These are phyloP conservation scores for Scolanthus callimorphus DNA, from an alignment of 92 coral and sea anemone genomes.

Conservation along the genomic window DNA sequence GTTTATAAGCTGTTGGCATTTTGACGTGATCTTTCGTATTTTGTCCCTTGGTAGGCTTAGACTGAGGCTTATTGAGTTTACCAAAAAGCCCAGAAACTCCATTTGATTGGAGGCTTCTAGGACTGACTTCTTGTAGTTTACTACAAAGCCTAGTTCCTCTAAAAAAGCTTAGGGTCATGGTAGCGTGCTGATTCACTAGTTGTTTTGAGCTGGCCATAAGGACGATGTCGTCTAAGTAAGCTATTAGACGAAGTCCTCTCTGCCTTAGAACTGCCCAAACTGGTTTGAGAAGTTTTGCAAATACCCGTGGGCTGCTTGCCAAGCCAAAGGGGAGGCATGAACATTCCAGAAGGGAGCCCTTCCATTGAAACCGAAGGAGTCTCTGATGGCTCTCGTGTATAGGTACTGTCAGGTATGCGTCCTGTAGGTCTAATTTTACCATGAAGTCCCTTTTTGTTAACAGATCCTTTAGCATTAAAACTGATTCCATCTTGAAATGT, in stretches of 20 bases:
- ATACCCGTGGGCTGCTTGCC: slow-evolving; percentile 13
- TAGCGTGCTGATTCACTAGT: slow-evolving; percentile 1
- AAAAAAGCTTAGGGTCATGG: slow-evolving; percentile 5
- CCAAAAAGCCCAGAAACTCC: slow-evolving; percentile 48
- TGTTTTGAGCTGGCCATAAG: slow-evolving; percentile 24
- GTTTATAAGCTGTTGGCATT: slow-evolving; percentile 29
- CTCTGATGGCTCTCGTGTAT: slow-evolving; percentile 17
- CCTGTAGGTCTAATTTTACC: slow-evolving; percentile 56
- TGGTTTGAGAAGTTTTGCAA: slow-evolving; percentile 34
- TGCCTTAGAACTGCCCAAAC: slow-evolving; percentile 13
- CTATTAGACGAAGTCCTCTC: slow-evolving; percentile 30
- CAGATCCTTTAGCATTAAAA: slow-evolving; percentile 47
- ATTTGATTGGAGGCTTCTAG: slow-evolving; percentile 23
- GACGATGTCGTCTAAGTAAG: slow-evolving; percentile 36
- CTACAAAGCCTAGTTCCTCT: slow-evolving; percentile 30
- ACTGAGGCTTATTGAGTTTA: slow-evolving; percentile 31
- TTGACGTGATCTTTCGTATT: slow-evolving; percentile 10
- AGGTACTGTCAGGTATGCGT: slow-evolving; percentile 40
- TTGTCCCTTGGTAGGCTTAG: slow-evolving; percentile 39
- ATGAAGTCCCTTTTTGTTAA: slow-evolving; percentile 36
- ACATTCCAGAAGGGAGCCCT: slow-evolving; percentile 10
- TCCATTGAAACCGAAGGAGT: slow-evolving; percentile 34
- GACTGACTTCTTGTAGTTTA: slow-evolving; percentile 31
- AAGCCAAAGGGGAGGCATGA: slow-evolving; percentile 46
- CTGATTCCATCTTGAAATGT: slow-evolving; percentile 71